Conservation (phyloP, 2,797 vertebrate species). For the Vireo griseus region DNA sequence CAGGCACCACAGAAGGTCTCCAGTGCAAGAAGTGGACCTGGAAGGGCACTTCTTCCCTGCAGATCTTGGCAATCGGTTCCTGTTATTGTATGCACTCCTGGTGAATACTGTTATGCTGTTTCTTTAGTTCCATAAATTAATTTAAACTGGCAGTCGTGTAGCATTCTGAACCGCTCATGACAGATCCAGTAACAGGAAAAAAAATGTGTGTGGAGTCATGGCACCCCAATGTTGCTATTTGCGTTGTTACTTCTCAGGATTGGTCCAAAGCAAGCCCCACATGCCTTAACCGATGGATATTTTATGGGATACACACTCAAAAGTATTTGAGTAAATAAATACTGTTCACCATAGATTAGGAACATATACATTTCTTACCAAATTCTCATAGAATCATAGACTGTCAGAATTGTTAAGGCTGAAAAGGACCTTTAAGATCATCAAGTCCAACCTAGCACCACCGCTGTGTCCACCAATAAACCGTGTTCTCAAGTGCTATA, state of each 20-base stretch:
- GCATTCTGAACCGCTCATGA: background rate
- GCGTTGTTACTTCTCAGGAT: background rate
- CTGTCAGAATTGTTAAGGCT: background rate
- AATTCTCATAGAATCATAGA: background rate
- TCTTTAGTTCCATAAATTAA: background rate
- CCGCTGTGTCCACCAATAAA: fast-evolving
- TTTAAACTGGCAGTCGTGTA: background rate
- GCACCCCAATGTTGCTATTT: background rate
- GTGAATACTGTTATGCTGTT: background rate
- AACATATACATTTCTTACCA: background rate
- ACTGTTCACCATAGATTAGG: background rate
- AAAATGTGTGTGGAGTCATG: background rate
- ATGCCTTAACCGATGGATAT: background rate
- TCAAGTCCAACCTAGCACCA: background rate
- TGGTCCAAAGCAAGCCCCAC: background rate
- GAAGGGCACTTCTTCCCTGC: background rate
- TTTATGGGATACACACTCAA: background rate
- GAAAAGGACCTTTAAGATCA: background rate
- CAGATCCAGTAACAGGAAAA: background rate
- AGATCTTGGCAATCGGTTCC: background rate
- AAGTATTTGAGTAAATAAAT: background rate
- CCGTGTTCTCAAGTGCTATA: fast-evolving
- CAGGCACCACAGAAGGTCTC: background rate
- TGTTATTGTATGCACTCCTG: background rate
- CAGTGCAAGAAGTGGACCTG: background rate